Evolutionary conservation across 1,140 invertebrate genomes (phyloP).

Genomic region (Geopemphigus sp.): DNA sequence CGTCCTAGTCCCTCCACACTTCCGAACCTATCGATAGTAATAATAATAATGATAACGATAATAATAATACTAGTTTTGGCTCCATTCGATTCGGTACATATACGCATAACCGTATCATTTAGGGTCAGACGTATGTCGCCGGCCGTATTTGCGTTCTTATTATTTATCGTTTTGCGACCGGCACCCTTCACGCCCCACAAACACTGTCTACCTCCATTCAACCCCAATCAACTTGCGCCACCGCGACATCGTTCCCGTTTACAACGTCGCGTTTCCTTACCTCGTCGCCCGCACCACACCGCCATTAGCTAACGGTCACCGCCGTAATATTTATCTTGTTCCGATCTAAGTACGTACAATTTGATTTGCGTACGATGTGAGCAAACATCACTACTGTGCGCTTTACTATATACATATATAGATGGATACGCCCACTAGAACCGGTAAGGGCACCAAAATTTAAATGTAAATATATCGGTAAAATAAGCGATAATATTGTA

Average conservation of each 20-base stretch:
- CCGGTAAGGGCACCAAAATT: too few relatives aligned
- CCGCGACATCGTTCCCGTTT: too few relatives aligned
- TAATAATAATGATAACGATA: neutral
- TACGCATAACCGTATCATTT: slow-evolving; percentile 24
- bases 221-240: neutral
- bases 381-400: neutral
- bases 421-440: too few relatives aligned
- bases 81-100: slow-evolving; percentile 32
- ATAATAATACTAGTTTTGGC: slow-evolving; percentile 13
- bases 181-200: neutral
- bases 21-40: neutral
- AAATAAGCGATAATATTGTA: too few relatives aligned
- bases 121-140: slow-evolving; percentile 32
- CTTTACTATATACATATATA: neutral
- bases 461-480: too few relatives aligned
- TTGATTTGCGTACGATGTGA: slow-evolving; percentile 1
- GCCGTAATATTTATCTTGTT: neutral
- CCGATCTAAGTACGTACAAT: neutral
- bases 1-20: neutral
- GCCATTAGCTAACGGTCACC: too few relatives aligned
- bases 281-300: too few relatives aligned
- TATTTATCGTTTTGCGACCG: slow-evolving; percentile 30
- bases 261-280: too few relatives aligned
- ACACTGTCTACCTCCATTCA: too few relatives aligned
- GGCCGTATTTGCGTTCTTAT: slow-evolving; percentile 29